Base-by-base conservation (phyloP, 2,797 vertebrate species). In the Ctenochaetus hawaiiensis region DNA sequence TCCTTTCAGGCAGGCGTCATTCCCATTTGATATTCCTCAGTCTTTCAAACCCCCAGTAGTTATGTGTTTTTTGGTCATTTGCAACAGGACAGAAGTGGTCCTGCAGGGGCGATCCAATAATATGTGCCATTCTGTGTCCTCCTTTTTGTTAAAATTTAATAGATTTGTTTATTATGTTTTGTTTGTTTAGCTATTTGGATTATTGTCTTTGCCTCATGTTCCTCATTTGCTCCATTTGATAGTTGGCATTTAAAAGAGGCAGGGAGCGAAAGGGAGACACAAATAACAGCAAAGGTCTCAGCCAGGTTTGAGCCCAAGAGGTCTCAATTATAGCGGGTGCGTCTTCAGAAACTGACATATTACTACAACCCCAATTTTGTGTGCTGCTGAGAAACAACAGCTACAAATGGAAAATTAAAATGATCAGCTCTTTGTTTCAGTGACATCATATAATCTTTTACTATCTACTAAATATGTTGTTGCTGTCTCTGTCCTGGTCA, bases 21-120 rank as follows among this genome's bases (percentile, higher is more conserved):
- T 77, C 74, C 68, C 48, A 61, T 59, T 84, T 61, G 61, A 75
- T 72, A 49, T 70, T 72, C 22, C 7, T 53, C 65, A 66, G 61
- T 87, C 62, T 81, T 63, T 37, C 65, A 49, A 69, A 75, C 48
- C 52, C 66, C 74, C 4, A n/a, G 39, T 13, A 75, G 79, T 66
- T 48, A 66, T 77, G 65, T 54, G 37, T 63, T 61, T 48, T 76
- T 66, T 66, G 16, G 17, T 79, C 6, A 23, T 75, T 72, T 66
- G 48, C 45, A 63, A 14, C 2, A 14, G 30, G 54, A 61, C 45
- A 13, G 62, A 47, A 66, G 45, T 9, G 52, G 22, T 69, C 30
- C 72, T 78, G 59, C 43, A 48, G 41, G 56, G 52, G 49, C 16
- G 26, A 54, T 72, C 44, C 34, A 77, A 11, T 47, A 82, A 72